Conservation (phyloP, 2,888 invertebrate genomes). For the Meta bourneti region DNA sequence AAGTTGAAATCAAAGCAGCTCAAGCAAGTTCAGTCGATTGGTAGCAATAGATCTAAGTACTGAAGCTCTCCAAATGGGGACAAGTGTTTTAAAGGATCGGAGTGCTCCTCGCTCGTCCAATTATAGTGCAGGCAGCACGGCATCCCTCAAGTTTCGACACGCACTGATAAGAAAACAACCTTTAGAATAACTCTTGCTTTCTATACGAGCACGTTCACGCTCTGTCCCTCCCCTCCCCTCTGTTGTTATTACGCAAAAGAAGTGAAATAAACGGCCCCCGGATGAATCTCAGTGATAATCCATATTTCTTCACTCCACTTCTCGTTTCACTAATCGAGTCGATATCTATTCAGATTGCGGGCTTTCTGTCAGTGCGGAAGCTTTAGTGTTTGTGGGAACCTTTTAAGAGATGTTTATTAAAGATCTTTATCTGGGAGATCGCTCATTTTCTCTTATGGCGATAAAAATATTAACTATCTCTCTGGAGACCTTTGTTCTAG, state of each 20-base stretch:
- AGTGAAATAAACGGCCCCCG: conserved; percentile 25
- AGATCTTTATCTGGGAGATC: not conserved
- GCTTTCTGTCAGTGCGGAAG: conserved; percentile 12
- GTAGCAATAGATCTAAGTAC: too few relatives aligned
- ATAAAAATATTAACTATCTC: too few relatives aligned
- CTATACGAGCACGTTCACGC: conserved; percentile 3
- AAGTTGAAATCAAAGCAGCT: too few relatives aligned
- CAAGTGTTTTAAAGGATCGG: conserved; percentile 44
- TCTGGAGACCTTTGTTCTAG: too few relatives aligned
- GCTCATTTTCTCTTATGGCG: not conserved
- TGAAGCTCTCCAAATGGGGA: not conserved
- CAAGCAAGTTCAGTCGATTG: too few relatives aligned
- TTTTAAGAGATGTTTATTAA: not conserved
- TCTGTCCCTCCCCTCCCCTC: not conserved
- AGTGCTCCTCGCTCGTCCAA: conserved; percentile 17
- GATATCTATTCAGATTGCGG: conserved; percentile 37
- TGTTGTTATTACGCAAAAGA: conserved; percentile 35
- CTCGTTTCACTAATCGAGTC: not conserved
- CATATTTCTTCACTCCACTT: conserved; percentile 21
- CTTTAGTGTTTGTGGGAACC: not conserved
- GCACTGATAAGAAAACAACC: conserved; percentile 32
- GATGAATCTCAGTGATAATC: not conserved
- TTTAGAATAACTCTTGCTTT: conserved; percentile 47
- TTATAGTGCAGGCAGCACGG: conserved; percentile 37
- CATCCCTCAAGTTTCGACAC: conserved; percentile 37